These are phyloP conservation scores for Cydia pomonella DNA, from an alignment of 1,140 invertebrate genomes.

Conservation along the genomic window DNA sequence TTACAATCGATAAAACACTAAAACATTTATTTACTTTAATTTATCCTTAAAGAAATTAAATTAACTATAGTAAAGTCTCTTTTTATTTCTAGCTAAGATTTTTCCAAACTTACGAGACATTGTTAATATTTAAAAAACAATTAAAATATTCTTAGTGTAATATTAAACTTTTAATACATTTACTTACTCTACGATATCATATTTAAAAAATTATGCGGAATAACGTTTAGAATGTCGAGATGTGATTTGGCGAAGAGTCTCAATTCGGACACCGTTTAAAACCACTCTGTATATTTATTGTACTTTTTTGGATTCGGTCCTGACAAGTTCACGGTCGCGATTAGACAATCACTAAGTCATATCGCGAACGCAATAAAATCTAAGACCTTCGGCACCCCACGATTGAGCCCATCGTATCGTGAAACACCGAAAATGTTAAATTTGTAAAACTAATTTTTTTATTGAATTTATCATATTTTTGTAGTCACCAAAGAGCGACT, in stretches of 20 bases:
- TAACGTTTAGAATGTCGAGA: slow-evolving; percentile 44
- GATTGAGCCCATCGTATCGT: slow-evolving; percentile 63
- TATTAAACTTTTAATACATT: slow-evolving; percentile 59
- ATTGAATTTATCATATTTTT: background rate
- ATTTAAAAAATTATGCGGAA: slow-evolving; percentile 54
- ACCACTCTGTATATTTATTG: slow-evolving; percentile 6
- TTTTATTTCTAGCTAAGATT: slow-evolving; percentile 52
- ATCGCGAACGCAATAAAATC: slow-evolving; percentile 46
- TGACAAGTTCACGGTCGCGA: slow-evolving; percentile 41
- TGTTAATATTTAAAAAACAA: slow-evolving; percentile 62
- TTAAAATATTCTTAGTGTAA: slow-evolving; percentile 59
- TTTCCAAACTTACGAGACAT: slow-evolving; percentile 28
- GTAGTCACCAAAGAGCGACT: slow-evolving; percentile 39
- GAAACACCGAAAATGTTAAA: slow-evolving; percentile 55
- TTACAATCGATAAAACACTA: slow-evolving; percentile 54
- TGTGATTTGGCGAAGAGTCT: background rate
- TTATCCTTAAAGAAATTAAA: slow-evolving; percentile 51
- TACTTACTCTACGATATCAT: slow-evolving; percentile 50
- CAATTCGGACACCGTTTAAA: background rate
- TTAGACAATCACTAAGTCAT: slow-evolving; percentile 41
- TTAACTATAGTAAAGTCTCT: slow-evolving; percentile 63
- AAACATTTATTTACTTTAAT: slow-evolving; percentile 56
- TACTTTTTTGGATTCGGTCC: slow-evolving; percentile 43
- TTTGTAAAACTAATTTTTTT: slow-evolving; percentile 34
- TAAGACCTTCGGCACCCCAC: slow-evolving; percentile 53